Evolutionary conservation across 2,888 invertebrate genomes (phyloP), one percentile per base, ranked within the genome.

Genomic region (Cinara cedri): DNA sequence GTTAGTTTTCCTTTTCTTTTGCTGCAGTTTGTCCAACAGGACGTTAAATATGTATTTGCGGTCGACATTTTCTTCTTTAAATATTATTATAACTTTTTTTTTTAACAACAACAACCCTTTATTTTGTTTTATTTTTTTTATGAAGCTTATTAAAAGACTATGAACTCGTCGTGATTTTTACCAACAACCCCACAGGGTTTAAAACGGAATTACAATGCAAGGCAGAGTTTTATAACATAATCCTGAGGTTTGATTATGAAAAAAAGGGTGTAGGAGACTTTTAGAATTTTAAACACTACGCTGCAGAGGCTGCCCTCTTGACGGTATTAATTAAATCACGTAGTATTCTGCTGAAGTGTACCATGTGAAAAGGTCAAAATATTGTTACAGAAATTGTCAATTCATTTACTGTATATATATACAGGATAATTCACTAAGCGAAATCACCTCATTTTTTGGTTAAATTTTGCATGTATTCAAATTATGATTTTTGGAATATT

Each of bases 81-180:
- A 21, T 46, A 3, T 57, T 57, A 3, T 13, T 19, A 11, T 55
- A 46, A 66, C 19, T 63, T 42, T 13, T 63, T 62, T 34, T 34
- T 34, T 62, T 42, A 4, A 34, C 34, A n/a, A 10, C 10, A 49
- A 72, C 46, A 16, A 26, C 34, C 68, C 49, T 34, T 78, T 49
- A 26, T 60, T 55, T 26, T 49, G 19, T 55, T 26, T 76, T 66
- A n/a, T 66, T 42, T 44, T 51, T 72, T 78, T 70, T 78, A 68
- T 70, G 51, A 62, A 49, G 68, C 60, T 78, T 78, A 78, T 78
- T 78, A 66, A 76, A 75, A 54, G 60, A 26, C 72, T n/a, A 66
- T 57, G 19, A 66, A 55, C 54, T 68, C 49, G 55, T 66, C 55
- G 55, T 66, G 76, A 57, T 55, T 66, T 34, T 66, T 46, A 66